Evolutionary conservation across 2,113 vertebrate genomes (phyloP).

Genomic region (Cacatua alba): DNA sequence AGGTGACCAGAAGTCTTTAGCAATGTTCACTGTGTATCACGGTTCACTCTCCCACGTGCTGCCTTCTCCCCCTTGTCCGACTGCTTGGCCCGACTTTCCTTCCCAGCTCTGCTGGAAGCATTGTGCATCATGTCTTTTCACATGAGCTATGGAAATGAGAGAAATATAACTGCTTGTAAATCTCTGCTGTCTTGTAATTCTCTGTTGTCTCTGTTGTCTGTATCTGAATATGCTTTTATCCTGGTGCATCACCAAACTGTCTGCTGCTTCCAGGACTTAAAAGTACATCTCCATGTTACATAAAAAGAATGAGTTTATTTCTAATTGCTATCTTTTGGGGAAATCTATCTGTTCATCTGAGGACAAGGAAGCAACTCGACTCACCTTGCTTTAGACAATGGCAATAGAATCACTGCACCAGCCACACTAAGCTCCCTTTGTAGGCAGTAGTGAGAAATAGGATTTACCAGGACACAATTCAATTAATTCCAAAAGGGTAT

Average conservation of each 20-base stretch:
- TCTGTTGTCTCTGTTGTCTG: not conserved
- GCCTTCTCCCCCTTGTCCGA: not conserved
- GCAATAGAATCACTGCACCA: not conserved
- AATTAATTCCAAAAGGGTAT: not conserved
- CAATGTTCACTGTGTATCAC: not conserved
- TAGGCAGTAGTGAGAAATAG: not conserved
- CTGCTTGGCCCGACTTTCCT: not conserved
- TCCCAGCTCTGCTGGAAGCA: not conserved
- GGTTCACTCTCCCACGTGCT: not conserved
- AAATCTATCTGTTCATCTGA: not conserved
- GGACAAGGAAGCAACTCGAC: not conserved
- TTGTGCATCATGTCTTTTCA: not conserved
- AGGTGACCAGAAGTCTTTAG: not conserved
- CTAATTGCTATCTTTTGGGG: not conserved
- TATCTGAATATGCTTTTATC: not conserved
- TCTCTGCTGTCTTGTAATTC: not conserved
- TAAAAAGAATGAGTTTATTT: not conserved
- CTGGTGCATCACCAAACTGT: not conserved
- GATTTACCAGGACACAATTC: not conserved
- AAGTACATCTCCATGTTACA: not conserved
- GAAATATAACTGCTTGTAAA: not conserved
- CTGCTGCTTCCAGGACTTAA: not conserved
- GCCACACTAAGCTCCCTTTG: not conserved
- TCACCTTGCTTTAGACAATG: not conserved
- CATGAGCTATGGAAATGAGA: not conserved